Conservation (phyloP, 2,888 invertebrate genomes). For the Brachyptera risi region DNA sequence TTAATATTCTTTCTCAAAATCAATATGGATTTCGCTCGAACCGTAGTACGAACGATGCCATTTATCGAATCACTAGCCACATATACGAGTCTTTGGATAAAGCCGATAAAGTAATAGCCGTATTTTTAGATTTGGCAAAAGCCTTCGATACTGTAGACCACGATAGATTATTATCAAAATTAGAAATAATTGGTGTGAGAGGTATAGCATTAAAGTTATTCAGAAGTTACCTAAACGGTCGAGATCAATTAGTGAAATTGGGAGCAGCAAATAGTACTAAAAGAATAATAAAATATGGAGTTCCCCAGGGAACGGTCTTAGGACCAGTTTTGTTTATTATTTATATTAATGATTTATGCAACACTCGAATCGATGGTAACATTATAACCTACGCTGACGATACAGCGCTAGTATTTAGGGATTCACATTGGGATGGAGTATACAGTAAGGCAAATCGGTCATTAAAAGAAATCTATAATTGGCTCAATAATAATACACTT, state of each 20-base stretch:
- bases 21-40: neutral
- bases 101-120: neutral
- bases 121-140: neutral
- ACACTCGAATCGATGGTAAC: conserved; percentile 21
- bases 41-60: neutral
- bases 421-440: neutral
- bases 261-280: conserved; percentile 14
- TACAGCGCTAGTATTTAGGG: conserved; percentile 5
- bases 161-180: neutral
- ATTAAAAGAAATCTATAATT: neutral
- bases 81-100: neutral
- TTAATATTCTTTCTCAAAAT: neutral
- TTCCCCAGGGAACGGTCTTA: no score
- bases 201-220: conserved; percentile 24
- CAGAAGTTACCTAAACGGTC: conserved; percentile 26
- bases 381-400: conserved; percentile 25
- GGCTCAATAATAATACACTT: neutral
- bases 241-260: conserved; percentile 28
- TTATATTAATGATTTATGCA: conserved; percentile 31
- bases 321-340: conserved; percentile 29
- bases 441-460: neutral
- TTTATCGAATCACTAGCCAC: neutral
- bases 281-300: conserved; percentile 17
- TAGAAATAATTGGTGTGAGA: conserved; percentile 23
- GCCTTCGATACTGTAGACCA: neutral